phyloP scores from a whole-genome alignment of 2,113 vertebrate genomes.

The Tragulus kanchil region DNA sequence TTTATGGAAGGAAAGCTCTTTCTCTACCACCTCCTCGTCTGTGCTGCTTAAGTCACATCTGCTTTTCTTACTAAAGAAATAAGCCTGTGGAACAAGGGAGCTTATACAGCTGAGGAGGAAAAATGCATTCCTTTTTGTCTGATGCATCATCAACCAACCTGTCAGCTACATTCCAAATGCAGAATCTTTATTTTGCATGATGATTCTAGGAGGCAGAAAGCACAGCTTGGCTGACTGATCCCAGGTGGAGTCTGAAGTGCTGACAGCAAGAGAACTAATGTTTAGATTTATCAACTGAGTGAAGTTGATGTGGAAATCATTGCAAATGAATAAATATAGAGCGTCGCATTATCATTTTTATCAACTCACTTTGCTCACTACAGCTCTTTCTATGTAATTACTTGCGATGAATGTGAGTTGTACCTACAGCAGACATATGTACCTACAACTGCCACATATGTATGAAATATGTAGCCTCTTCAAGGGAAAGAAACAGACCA shows the following conservation, averaged over 20 bases:
- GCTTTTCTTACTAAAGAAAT: conserved; percentile 72
- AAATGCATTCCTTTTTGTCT: conserved; percentile 74
- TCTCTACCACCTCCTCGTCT: not conserved
- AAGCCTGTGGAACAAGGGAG: conserved; percentile 66
- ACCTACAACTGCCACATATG: conserved; percentile 76
- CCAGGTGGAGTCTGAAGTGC: conserved; percentile 82
- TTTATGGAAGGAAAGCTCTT: not conserved
- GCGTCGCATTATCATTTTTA: conserved; percentile 81
- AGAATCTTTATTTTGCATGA: conserved; percentile 78
- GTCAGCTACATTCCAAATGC: conserved; percentile 79
- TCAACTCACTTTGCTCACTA: conserved; percentile 76
- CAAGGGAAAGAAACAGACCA: conserved; percentile 72
- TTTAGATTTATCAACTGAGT: conserved; percentile 84
- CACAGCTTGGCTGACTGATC: conserved; percentile 78
- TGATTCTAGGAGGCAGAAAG: conserved; percentile 78
- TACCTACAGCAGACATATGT: conserved; percentile 79
- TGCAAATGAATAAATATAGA: conserved; percentile 80
- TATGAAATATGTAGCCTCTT: conserved; percentile 80
- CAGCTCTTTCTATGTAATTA: conserved; percentile 78
- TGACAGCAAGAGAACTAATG: conserved; percentile 83
- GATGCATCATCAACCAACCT: conserved; percentile 76
- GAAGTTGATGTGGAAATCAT: conserved; percentile 81
- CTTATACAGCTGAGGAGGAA: conserved; percentile 61
- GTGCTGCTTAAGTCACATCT: conserved; percentile 74
- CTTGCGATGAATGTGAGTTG: conserved; percentile 69